Evolutionary conservation across 2,797 vertebrate genomes (phyloP).

Genomic region (Vireo griseus): DNA sequence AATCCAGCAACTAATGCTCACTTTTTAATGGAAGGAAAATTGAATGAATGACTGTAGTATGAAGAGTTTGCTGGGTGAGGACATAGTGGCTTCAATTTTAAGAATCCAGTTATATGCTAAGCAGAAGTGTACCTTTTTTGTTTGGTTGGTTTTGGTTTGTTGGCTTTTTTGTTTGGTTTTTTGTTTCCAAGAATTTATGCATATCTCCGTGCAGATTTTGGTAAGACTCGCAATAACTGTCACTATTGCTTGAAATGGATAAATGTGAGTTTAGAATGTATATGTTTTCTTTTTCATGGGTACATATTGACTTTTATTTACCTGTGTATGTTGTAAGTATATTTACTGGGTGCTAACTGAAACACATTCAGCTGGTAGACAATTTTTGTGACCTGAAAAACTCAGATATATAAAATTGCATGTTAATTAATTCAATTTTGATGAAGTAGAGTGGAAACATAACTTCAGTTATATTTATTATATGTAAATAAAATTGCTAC

Average conservation of each 20-base stretch:
- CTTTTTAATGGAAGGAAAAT: not conserved
- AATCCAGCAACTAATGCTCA: not conserved
- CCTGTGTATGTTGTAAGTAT: not conserved
- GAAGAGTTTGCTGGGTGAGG: not conserved
- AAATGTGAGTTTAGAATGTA: not conserved
- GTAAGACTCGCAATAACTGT: not conserved
- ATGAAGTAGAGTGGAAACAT: not conserved
- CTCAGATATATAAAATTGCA: not conserved
- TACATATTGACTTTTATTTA: not conserved
- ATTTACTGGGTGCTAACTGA: not conserved
- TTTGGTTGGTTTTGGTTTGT: not conserved
- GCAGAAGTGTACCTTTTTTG: not conserved
- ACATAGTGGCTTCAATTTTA: conserved; percentile 24
- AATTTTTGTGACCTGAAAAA: not conserved
- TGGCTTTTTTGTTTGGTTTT: not conserved
- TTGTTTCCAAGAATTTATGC: not conserved
- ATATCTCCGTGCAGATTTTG: not conserved
- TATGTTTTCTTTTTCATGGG: not conserved
- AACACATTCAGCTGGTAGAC: not conserved
- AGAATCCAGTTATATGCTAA: not conserved
- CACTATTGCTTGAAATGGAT: not conserved
- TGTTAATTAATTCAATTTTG: not conserved
- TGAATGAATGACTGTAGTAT: not conserved
- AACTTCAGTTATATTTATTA: not conserved
- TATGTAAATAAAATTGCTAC: not conserved